Conservation (phyloP, 2,113 vertebrate species). For the Perognathus longimembris region DNA sequence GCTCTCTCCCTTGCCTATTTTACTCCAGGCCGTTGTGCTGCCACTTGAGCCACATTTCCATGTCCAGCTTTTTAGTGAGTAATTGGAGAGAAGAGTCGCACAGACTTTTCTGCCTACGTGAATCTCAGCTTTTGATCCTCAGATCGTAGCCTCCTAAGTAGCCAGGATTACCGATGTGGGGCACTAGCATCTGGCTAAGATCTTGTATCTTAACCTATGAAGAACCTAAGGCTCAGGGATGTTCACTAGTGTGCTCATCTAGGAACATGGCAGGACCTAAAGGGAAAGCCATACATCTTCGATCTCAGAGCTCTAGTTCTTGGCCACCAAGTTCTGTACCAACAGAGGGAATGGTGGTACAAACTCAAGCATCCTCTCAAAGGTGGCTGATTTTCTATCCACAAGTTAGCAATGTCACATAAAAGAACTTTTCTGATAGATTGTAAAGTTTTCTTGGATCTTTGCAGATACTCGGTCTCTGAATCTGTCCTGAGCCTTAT, state of each 20-base stretch:
- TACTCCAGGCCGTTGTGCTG: too few species aligned
- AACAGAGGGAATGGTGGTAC: neutral
- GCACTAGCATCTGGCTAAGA: neutral
- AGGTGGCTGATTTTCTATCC: neutral
- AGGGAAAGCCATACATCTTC: neutral
- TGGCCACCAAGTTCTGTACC: neutral
- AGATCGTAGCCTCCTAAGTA: neutral
- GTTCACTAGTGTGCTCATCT: neutral
- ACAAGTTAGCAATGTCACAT: neutral
- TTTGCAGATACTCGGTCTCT: fast-evolving
- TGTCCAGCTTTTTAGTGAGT: too few species aligned
- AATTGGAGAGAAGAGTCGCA: too few species aligned
- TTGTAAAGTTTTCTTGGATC: neutral
- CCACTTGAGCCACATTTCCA: too few species aligned
- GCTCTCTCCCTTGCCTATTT: too few species aligned
- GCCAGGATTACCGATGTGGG: neutral
- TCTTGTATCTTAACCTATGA: conserved; percentile 19
- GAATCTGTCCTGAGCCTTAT: neutral
- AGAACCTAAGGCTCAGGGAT: neutral
- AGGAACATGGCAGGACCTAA: neutral
- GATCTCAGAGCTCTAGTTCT: neutral
- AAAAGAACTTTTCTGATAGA: neutral
- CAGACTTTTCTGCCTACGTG: too few species aligned
- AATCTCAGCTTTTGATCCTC: neutral
- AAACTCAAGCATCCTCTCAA: neutral